Conservation (phyloP, 2,888 invertebrate species). For the Brenthis ino region DNA sequence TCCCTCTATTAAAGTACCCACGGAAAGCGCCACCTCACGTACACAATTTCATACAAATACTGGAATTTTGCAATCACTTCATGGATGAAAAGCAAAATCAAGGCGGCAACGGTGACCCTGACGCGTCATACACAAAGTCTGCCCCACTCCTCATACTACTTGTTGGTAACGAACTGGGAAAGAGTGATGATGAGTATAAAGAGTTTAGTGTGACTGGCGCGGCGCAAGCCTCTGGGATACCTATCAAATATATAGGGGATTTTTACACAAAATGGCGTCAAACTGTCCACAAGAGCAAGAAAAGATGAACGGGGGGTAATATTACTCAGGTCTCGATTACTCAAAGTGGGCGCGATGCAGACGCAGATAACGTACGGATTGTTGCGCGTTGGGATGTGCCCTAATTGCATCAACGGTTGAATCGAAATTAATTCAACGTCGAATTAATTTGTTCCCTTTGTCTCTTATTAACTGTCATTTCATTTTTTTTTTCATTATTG, state of each 20-base stretch:
- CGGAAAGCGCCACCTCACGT: conserved; percentile 69
- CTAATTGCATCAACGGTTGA: conserved; percentile 22
- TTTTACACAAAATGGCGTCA: conserved; percentile 94
- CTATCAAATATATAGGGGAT: conserved; percentile 90
- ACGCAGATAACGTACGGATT: conserved; percentile 11
- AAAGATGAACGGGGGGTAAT: conserved; percentile 64
- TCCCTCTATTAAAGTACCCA: conserved; percentile 81
- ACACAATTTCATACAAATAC: conserved; percentile 90
- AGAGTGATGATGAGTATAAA: conserved; percentile 73
- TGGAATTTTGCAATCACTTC: conserved; percentile 92
- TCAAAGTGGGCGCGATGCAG: conserved; percentile 25
- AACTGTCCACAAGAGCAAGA: conserved; percentile 77
- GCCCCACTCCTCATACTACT: conserved; percentile 88
- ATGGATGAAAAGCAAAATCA: conserved; percentile 68
- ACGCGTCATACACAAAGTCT: conserved; percentile 63
- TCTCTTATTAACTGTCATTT: conserved; percentile 20
- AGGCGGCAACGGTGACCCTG: conserved; percentile 67
- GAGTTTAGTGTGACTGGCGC: conserved; percentile 90
- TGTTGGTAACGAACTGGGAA: conserved; percentile 82
- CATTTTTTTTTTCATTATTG: conserved; percentile 10
- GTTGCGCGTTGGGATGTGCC: neutral
- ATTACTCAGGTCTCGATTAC: conserved; percentile 57
- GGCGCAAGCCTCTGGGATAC: conserved; percentile 90
- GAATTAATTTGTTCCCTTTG: conserved; percentile 17
- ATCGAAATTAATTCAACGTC: conserved; percentile 26